Base-by-base conservation (phyloP, 2,888 invertebrate genomes). In the Hipparchia sbordonii region DNA sequence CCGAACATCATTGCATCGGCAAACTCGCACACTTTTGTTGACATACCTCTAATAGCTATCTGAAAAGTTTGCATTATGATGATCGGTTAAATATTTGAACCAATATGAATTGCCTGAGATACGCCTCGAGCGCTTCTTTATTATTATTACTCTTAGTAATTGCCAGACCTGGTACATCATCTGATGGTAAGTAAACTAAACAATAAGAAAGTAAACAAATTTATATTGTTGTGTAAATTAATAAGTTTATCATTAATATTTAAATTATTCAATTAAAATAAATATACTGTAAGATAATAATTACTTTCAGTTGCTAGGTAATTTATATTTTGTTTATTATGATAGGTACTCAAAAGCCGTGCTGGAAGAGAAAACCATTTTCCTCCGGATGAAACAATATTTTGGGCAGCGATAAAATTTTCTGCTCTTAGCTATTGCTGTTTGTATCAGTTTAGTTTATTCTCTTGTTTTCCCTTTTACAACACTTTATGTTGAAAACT, bases 41-140 rank as follows among this genome's bases (percentile, higher is more conserved):
- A 84, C 82, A 84, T 81, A 84, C 82, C 85, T 82, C 81, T 82
- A 84, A 84, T 83, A 85, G 80, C 48, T 48, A 8, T 83, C 82
- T 78, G 80, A 84, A 87, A 90, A 89, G 86, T 89, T 89, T 80
- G 80, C 82, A 82, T 85, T 87, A 87, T 81, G 80, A 91, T 89
- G 89, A 84, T 85, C 85, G 84, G 87, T 81, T 89, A 85, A 89
- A 88, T 80, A 85, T 87, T 84, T 85, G 84, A 79, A 82, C 79
- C 86, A 90, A 85, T 82, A 92, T 92, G 92, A 85, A 82, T 78
- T 85, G 84, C 81, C 84, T 82, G 83, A 87, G 84, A 87, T 84
- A 87, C 81, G 81, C 82, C 77, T 80, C 84, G 84, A 84, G 85
- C 81, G 84, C 84, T 80, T 82, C 81, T 78, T 84, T 86, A 84